A percentile compares a stretch with the other conserved stretches of the same genome.
phyloP scores from a whole-genome alignment of 2,888 invertebrate species.

The Stenodera caucasica region DNA sequence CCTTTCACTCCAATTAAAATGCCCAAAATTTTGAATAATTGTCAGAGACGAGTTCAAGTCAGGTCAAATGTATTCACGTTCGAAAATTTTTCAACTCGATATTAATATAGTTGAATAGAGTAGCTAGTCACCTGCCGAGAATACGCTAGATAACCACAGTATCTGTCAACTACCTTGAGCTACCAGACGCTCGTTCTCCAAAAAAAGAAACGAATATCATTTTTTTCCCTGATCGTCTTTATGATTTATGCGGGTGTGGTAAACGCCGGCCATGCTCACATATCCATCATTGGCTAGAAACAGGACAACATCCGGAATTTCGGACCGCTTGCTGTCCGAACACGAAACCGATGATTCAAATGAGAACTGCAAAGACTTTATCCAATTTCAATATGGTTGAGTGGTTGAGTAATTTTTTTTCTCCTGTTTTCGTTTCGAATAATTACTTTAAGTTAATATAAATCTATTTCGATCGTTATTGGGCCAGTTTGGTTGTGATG shows the following conservation, averaged over 20 bases:
- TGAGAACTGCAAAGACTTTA: not conserved
- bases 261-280: slow-evolving; percentile 30
- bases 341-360: slow-evolving; percentile 5
- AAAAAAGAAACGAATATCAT: no score
- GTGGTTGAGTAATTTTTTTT: no score
- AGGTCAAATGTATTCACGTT: slow-evolving; percentile 17
- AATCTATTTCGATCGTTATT: not conserved
- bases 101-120: slow-evolving; percentile 45
- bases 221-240: slow-evolving; percentile 45
- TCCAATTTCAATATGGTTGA: not conserved
- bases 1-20: slow-evolving; percentile 6
- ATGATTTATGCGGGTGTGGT: slow-evolving; percentile 48
- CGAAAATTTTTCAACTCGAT: slow-evolving; percentile 16
- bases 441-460: no score
- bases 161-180: slow-evolving; percentile 48
- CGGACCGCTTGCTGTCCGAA: slow-evolving; percentile 8
- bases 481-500: slow-evolving; percentile 14
- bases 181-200: slow-evolving; percentile 42
- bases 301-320: slow-evolving; percentile 28
- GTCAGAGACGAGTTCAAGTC: not conserved
- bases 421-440: no score
- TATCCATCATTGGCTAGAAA: slow-evolving; percentile 37
- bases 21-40: not conserved
- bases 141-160: slow-evolving; percentile 43
- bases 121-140: slow-evolving; percentile 45